These are phyloP conservation scores for Pteria penguin DNA, from an alignment of 2,888 invertebrate genomes.

Conservation along the genomic window DNA sequence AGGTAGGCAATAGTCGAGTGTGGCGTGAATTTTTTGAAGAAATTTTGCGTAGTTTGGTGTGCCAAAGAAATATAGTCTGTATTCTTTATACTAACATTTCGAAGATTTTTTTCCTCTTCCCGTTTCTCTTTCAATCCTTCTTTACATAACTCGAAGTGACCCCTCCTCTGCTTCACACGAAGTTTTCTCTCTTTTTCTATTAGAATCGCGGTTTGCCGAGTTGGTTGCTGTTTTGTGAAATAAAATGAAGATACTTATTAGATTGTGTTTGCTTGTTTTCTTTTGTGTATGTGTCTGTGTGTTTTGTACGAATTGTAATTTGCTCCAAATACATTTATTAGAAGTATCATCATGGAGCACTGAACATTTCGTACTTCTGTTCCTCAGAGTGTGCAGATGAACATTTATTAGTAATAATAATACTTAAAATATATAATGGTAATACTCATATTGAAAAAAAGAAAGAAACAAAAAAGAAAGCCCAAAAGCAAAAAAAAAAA, in stretches of 20 bases:
- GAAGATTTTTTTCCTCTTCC: not conserved
- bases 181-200: not conserved
- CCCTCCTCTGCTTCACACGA: not conserved
- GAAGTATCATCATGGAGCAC: not conserved
- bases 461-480: no score
- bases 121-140: not conserved
- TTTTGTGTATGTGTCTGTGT: no score
- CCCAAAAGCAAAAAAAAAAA: no score
- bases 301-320: not conserved
- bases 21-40: not conserved
- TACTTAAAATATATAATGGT: no score
- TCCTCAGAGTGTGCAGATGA: no score
- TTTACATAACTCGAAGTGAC: not conserved
- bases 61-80: slow-evolving; percentile 6
- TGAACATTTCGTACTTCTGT: not conserved
- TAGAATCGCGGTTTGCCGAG: not conserved
- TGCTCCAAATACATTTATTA: not conserved
- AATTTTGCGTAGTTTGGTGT: slow-evolving; percentile 34
- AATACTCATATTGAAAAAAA: no score
- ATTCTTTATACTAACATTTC: slow-evolving; percentile 20
- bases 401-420: no score
- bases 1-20: not conserved
- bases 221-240: slow-evolving; percentile 15
- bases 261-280: slow-evolving; percentile 9
- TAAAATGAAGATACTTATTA: slow-evolving; percentile 19